Conservation (phyloP, 2,113 vertebrate species). For the Ceyx melanurus region DNA sequence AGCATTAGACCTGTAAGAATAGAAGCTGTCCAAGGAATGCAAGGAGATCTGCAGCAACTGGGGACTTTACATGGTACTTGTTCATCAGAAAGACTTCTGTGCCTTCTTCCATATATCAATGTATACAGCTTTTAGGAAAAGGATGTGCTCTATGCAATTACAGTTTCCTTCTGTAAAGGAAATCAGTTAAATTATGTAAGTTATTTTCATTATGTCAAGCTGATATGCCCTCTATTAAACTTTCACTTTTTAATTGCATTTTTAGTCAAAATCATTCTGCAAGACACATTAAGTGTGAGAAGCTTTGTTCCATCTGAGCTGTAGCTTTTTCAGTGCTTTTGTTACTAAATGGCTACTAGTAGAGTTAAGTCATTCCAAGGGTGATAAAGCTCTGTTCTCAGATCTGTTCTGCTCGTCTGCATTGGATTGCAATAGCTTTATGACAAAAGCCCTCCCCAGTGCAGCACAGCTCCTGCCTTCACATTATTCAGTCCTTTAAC, state of each 20-base stretch:
- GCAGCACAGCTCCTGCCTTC: not conserved
- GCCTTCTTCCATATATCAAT: not conserved
- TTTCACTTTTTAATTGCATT: not conserved
- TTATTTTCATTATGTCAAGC: constrained; percentile 32
- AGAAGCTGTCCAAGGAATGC: not conserved
- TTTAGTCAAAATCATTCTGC: constrained; percentile 7
- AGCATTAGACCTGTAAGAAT: not conserved
- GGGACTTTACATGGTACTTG: not conserved
- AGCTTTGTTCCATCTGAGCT: not conserved
- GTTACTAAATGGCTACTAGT: not conserved
- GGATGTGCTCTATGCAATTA: not conserved
- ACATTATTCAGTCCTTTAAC: not conserved
- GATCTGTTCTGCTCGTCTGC: not conserved
- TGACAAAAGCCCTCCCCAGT: not conserved
- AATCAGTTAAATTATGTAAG: not conserved
- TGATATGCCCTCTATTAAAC: constrained; percentile 25
- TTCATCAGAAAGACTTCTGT: not conserved
- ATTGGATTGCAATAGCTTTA: not conserved
- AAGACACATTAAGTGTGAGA: not conserved
- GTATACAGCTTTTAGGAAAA: not conserved
- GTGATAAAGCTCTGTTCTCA: not conserved
- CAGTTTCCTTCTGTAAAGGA: constrained; percentile 27
- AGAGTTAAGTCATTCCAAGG: not conserved
- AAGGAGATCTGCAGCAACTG: not conserved
- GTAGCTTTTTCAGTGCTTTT: not conserved